phyloP scores from a whole-genome alignment of 2,113 vertebrate genomes.

The Podiceps cristatus region DNA sequence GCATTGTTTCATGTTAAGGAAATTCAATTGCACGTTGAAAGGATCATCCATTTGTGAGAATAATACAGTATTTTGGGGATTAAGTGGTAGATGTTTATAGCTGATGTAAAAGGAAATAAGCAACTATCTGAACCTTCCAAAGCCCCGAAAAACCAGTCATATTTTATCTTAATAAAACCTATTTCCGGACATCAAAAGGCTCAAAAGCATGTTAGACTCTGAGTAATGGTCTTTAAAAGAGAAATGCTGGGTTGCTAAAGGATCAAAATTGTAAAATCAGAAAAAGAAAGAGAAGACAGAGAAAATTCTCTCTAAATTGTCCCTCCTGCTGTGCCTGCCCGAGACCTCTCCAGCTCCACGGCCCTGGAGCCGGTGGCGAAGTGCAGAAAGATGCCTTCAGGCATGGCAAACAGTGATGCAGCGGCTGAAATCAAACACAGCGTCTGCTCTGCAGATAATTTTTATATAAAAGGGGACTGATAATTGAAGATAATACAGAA shows the following conservation, averaged over 20 bases:
- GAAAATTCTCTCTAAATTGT: background rate
- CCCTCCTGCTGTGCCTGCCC: background rate
- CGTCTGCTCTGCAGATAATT: background rate
- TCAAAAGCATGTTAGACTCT: background rate
- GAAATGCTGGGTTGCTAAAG: background rate
- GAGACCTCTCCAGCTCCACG: background rate
- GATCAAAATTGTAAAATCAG: background rate
- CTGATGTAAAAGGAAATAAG: background rate
- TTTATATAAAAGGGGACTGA: background rate
- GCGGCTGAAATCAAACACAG: background rate
- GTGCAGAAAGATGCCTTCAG: background rate
- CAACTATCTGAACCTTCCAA: background rate
- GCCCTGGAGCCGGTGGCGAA: background rate
- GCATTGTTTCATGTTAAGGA: background rate
- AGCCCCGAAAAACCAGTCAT: background rate
- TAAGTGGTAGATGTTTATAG: background rate
- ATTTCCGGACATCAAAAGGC: background rate
- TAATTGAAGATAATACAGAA: background rate
- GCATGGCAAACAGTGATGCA: background rate
- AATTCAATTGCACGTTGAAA: background rate
- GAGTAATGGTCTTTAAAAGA: background rate
- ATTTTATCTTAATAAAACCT: background rate
- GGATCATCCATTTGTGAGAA: background rate
- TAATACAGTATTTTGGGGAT: background rate
- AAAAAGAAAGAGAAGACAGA: background rate